A percentile compares a stretch with the other conserved stretches of the same genome.
Evolutionary conservation across 1,140 invertebrate genomes (phyloP).

Genomic region (Leptinotarsa undecemlineata): DNA sequence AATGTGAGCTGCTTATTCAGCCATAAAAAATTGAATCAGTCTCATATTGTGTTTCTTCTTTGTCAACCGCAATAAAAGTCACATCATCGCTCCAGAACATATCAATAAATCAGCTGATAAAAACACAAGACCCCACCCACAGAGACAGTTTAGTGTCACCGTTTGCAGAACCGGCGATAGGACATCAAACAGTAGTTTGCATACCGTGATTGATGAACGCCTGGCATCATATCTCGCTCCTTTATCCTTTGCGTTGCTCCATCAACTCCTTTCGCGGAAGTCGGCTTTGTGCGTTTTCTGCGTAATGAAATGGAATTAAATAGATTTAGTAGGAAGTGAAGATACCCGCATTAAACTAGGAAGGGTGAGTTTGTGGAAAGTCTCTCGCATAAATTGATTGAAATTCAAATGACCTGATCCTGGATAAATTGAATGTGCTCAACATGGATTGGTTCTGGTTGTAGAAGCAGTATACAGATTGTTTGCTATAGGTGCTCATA

Average conservation of each 20-base stretch:
- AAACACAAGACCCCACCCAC: conserved; percentile 2
- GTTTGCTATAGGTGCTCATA: too few species aligned
- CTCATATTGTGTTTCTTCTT: neutral
- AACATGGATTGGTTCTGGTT: too few species aligned
- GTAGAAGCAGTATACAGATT: too few species aligned
- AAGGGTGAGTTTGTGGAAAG: too few species aligned
- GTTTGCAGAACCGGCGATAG: neutral
- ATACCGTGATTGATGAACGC: neutral
- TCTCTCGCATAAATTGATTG: too few species aligned
- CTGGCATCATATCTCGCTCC: neutral
- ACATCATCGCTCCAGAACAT: neutral
- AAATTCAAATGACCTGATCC: too few species aligned
- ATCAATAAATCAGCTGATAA: conserved; percentile 1
- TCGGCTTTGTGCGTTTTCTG: neutral
- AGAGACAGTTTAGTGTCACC: conserved; percentile 1
- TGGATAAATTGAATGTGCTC: too few species aligned
- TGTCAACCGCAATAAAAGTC: neutral
- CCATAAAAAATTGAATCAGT: neutral
- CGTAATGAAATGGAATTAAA: conserved; percentile 5
- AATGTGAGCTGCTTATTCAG: too few species aligned
- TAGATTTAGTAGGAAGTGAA: neutral
- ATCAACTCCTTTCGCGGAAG: neutral
- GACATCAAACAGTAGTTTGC: neutral
- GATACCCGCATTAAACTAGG: too few species aligned
- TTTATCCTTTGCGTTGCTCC: neutral